phyloP scores from a whole-genome alignment of 1,140 invertebrate species.

The Drosophila leontia region DNA sequence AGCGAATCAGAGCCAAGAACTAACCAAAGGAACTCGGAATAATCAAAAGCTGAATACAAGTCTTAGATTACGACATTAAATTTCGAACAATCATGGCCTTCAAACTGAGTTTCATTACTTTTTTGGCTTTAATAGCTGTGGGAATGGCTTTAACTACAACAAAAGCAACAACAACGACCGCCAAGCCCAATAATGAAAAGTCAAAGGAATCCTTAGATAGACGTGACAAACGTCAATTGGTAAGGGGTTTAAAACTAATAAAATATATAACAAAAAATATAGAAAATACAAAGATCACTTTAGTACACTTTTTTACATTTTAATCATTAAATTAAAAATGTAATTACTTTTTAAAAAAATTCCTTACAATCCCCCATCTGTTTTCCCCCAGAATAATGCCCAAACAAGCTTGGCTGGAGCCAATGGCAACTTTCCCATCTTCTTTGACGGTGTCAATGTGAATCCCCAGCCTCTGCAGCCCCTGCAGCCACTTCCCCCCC shows the following conservation, averaged over 20 bases:
- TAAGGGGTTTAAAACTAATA: conserved; percentile 9
- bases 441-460: conserved; percentile 53
- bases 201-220: conserved; percentile 15
- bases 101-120: conserved; percentile 44
- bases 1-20: conserved; percentile 12
- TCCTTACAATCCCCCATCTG: neutral
- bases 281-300: too few species aligned
- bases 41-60: neutral
- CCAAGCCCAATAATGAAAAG: neutral
- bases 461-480: conserved; percentile 10
- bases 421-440: conserved; percentile 48
- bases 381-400: neutral
- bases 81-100: conserved; percentile 38
- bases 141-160: conserved; percentile 8
- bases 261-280: too few species aligned
- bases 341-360: neutral
- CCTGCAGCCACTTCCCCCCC: conserved; percentile 19
- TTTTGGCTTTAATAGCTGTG: conserved; percentile 22
- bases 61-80: neutral
- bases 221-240: conserved; percentile 65
- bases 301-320: too few species aligned
- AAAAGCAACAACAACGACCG: conserved; percentile 9
- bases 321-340: neutral
- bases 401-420: conserved; percentile 8
- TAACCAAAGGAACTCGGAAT: too few species aligned